phyloP scores from a whole-genome alignment of 2,888 invertebrate species.

The Lithophane semibrunnea region DNA sequence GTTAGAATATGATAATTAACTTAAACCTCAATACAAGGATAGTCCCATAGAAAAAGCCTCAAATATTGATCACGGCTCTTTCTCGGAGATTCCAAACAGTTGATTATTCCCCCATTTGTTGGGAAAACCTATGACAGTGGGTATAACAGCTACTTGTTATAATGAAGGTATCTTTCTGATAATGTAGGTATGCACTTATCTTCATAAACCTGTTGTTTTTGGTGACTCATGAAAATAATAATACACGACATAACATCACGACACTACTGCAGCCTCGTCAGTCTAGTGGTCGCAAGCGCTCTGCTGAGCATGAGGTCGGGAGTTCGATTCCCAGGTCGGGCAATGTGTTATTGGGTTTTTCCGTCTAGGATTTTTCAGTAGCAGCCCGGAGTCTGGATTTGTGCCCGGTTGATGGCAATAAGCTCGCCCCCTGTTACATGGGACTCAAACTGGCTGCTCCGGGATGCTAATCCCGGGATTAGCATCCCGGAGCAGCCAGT shows the following conservation, averaged over 20 bases:
- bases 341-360: neutral
- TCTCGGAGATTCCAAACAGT: neutral
- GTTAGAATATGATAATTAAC: neutral
- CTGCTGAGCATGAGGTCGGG: neutral
- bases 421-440: too few species aligned
- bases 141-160: neutral
- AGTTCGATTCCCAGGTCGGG: neutral
- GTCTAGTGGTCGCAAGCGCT: neutral
- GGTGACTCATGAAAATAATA: conserved; percentile 3
- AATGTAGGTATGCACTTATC: neutral
- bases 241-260: neutral
- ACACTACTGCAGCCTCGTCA: neutral
- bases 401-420: neutral
- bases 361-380: neutral
- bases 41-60: neutral
- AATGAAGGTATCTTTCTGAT: conserved; percentile 3
- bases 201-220: neutral
- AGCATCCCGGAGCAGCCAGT: too few species aligned
- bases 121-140: conserved; percentile 5
- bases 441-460: too few species aligned
- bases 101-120: neutral
- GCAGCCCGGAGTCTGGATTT: neutral
- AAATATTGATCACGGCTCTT: neutral
- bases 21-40: neutral
- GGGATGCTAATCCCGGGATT: too few species aligned